Evolutionary conservation across 2,797 vertebrate species (phyloP).

Genomic region (Gallinago nigripennis): DNA sequence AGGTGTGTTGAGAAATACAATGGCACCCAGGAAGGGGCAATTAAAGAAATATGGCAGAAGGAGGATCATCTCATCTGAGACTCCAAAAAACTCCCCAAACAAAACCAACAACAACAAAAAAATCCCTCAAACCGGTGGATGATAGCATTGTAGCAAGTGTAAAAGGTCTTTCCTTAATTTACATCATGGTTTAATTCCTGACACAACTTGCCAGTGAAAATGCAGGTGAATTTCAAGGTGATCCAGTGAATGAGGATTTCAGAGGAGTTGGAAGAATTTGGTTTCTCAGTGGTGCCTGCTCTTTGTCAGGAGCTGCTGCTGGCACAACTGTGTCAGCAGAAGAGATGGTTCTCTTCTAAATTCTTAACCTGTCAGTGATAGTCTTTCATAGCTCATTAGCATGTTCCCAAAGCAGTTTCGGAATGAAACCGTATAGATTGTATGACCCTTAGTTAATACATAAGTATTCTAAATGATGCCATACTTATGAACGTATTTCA

Average conservation of each 20-base stretch:
- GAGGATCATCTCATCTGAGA: not conserved
- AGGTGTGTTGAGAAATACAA: not conserved
- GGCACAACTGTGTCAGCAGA: not conserved
- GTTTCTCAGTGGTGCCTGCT: not conserved
- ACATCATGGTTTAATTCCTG: not conserved
- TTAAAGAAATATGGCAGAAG: not conserved
- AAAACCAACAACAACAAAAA: not conserved
- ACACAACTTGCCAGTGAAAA: not conserved
- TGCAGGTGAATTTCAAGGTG: not conserved
- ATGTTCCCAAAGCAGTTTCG: not conserved
- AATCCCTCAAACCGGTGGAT: not conserved
- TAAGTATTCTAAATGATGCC: not conserved
- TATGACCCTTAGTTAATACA: not conserved
- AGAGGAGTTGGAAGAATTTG: not conserved
- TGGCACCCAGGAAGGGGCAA: not conserved
- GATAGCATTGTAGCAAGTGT: not conserved
- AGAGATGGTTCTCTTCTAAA: not conserved
- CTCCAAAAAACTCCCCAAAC: not conserved
- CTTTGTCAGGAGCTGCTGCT: not conserved
- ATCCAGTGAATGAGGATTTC: not conserved
- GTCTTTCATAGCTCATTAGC: not conserved
- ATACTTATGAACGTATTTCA: not conserved
- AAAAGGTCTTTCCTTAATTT: not conserved
- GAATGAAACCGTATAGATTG: not conserved
- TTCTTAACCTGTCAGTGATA: not conserved